Percentiles rank a stretch among this genome's conserved stretches.
phyloP scores from a whole-genome alignment of 2,888 invertebrate genomes.

The Vesta saturnalis region DNA sequence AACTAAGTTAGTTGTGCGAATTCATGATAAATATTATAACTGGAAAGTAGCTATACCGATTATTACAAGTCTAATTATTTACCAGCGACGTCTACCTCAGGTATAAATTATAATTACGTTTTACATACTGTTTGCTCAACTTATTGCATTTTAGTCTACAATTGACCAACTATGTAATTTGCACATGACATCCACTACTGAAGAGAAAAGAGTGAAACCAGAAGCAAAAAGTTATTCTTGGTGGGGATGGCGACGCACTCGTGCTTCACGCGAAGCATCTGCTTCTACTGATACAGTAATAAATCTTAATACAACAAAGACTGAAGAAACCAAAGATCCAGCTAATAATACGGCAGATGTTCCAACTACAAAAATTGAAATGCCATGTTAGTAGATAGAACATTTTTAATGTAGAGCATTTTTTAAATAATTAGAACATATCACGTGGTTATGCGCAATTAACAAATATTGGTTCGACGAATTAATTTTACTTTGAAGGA shows the following conservation, averaged over 20 bases:
- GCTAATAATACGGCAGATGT: constrained; percentile 22
- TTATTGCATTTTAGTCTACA: constrained; percentile 50
- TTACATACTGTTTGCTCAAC: not conserved
- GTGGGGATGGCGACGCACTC: constrained; percentile 77
- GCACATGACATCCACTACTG: constrained; percentile 55
- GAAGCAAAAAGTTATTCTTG: constrained; percentile 66
- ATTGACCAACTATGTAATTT: constrained; percentile 59
- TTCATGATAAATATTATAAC: constrained; percentile 88
- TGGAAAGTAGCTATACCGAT: constrained; percentile 93
- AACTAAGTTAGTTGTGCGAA: constrained; percentile 85
- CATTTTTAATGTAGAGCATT: too few species aligned
- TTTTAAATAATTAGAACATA: too few species aligned
- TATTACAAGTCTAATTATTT: constrained; percentile 86
- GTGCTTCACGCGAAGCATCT: constrained; percentile 59
- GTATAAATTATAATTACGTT: constrained; percentile 57
- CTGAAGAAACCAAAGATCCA: constrained; percentile 34
- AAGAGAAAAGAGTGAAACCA: constrained; percentile 41
- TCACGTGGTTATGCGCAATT: too few species aligned
- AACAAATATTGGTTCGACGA: too few species aligned
- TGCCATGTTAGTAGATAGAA: constrained; percentile 29
- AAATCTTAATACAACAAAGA: constrained; percentile 20
- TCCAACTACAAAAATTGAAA: constrained; percentile 39
- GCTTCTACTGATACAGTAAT: constrained; percentile 43
- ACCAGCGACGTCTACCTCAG: constrained; percentile 84
- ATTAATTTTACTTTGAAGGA: too few species aligned